phyloP scores from a whole-genome alignment of 2,797 vertebrate species.

The Enteromius fasciolatus region DNA sequence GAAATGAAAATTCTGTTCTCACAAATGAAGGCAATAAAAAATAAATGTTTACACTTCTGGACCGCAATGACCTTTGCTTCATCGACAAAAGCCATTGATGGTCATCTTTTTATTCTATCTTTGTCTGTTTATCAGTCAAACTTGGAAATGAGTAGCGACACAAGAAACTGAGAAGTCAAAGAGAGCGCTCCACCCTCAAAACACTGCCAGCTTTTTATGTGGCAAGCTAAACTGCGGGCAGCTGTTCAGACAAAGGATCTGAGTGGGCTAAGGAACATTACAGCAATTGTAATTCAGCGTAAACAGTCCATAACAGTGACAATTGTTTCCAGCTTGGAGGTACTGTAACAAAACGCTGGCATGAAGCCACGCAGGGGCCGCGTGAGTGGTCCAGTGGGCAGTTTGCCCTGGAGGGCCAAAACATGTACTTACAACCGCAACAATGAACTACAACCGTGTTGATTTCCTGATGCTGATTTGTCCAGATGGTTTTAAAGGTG shows the following conservation, averaged over 20 bases:
- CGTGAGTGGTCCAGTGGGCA: slow-evolving; percentile 37
- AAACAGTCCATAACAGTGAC: slow-evolving; percentile 50
- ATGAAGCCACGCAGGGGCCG: slow-evolving; percentile 2
- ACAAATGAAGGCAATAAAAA: neutral
- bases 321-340: slow-evolving; percentile 53
- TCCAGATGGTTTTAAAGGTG: slow-evolving; percentile 1
- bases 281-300: slow-evolving; percentile 36
- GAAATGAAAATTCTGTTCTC: neutral
- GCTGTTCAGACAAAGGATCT: slow-evolving; percentile 42
- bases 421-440: neutral
- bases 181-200: slow-evolving; percentile 19
- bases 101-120: neutral
- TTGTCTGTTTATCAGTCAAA: slow-evolving; percentile 8
- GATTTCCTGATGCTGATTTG: slow-evolving; percentile 9
- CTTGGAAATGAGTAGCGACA: slow-evolving; percentile 1
- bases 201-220: slow-evolving; percentile 24
- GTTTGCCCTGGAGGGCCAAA: slow-evolving; percentile 17
- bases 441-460: slow-evolving; percentile 33
- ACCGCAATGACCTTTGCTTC: neutral
- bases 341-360: slow-evolving; percentile 38
- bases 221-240: slow-evolving; percentile 29
- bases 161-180: slow-evolving; percentile 2
- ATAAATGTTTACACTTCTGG: neutral
- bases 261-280: slow-evolving; percentile 21
- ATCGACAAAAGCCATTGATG: neutral